Base-by-base conservation (phyloP, 2,888 invertebrate species). In the Pristionchus mayeri region DNA sequence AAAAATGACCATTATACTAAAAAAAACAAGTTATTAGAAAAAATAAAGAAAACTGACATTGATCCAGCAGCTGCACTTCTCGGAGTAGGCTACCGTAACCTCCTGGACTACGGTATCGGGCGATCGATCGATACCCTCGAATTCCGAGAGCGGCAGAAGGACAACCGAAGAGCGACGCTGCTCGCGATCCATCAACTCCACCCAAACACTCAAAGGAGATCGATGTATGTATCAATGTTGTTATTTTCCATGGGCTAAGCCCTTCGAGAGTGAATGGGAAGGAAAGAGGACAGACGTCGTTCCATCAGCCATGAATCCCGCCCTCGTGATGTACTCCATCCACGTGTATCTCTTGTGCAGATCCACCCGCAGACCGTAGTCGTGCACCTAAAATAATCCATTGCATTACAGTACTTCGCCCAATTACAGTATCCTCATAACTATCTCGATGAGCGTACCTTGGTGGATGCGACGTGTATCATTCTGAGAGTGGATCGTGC, bases 281-380 rank as follows among this genome's bases (percentile, higher is more conserved):
- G 9, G 57, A 18, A 75, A 27, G 7, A 75, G 2, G 44, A 95
- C 96, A 95, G 94, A 97, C 97, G 95, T 96, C 91, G 96, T 95
- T 44, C 96, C 96, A 93, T 97, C 96, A 0, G 97, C 96, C 0
- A 96, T 96, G 98, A 98, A 99, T 0, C 98, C 98, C 21, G 96
- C 96, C 88, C 98, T 94, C 0, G 97, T 96, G 88, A 99, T 94
- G 93, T 99, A 99, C 93, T 99, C 98, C 94, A 96, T 95, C 96
- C 97, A 97, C 0, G 97, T 96, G 93, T 97, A 97, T 86, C 96
- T 57, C 0, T 85, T 83, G 7, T 85, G 57, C 27, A 92, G 83
- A n/a, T 87, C 79, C 11, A 63, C 37, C 7, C 81, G 81, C 78
- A 92, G 75, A 1, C 78, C 82, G 50, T 84, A 80, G 76, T 91